A percentile compares a stretch with the other conserved stretches of the same genome.
Conservation (phyloP, 1,140 invertebrate genomes). For the Paraescarpia echinospica region DNA sequence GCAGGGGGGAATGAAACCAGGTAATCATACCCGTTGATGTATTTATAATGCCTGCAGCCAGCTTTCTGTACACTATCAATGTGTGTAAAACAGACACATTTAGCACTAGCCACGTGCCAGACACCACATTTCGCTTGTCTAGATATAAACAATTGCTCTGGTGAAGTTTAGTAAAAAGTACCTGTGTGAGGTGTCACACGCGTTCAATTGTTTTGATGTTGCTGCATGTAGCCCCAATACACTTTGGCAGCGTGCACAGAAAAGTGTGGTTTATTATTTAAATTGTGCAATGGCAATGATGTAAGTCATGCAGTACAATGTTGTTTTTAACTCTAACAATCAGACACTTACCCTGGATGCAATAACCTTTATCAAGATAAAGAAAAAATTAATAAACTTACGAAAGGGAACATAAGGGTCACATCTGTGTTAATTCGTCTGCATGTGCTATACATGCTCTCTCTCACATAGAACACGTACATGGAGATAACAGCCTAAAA, state of each 20-base stretch:
- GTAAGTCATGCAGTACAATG: not conserved
- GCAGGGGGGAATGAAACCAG: not conserved
- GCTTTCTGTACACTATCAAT: not conserved
- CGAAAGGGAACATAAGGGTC: not conserved
- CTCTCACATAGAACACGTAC: not conserved
- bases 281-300: not conserved
- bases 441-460: not conserved
- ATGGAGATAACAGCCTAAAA: not conserved
- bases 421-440: not conserved
- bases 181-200: not conserved
- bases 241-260: not conserved
- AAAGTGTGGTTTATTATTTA: not conserved
- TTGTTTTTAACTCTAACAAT: not conserved
- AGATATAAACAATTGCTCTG: not conserved
- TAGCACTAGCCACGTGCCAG: not conserved
- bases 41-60: not conserved
- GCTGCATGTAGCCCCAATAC: not conserved
- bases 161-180: not conserved
- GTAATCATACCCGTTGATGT: not conserved
- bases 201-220: not conserved
- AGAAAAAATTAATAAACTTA: not conserved
- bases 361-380: no score
- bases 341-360: not conserved
- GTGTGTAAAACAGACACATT: not conserved
- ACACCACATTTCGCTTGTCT: not conserved